phyloP scores from a whole-genome alignment of 2,113 vertebrate species.

The Pseudorhombus dupliciocellatus region DNA sequence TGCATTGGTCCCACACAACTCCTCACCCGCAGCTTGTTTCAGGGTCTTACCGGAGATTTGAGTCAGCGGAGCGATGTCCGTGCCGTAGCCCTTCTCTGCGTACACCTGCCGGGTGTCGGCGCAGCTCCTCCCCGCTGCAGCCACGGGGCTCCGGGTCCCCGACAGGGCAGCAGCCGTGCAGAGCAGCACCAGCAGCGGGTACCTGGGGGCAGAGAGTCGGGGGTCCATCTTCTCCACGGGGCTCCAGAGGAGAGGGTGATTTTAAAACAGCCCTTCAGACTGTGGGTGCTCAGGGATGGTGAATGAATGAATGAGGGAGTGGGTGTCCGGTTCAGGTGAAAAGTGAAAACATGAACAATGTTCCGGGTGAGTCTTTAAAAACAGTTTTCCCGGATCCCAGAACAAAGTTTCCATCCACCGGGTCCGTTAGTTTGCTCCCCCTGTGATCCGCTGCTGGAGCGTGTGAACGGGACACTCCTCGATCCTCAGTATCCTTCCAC shows the following conservation, averaged over 20 bases:
- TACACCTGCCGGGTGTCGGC: constrained; percentile 86
- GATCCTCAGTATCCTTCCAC: constrained; percentile 47
- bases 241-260: not conserved
- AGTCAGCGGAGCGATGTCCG: constrained; percentile 82
- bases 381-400: constrained; percentile 21
- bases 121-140: constrained; percentile 84
- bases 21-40: not conserved
- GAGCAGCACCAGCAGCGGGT: constrained; percentile 61
- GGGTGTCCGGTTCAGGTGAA: constrained; percentile 18
- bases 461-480: constrained; percentile 52
- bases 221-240: constrained; percentile 52
- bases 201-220: constrained; percentile 23
- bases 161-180: constrained; percentile 53
- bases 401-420: constrained; percentile 45
- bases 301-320: constrained; percentile 30
- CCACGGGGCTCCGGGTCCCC: constrained; percentile 62
- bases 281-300: constrained; percentile 22
- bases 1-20: too few relatives aligned
- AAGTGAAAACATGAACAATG: constrained; percentile 43
- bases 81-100: constrained; percentile 85
- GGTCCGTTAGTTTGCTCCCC: constrained; percentile 41
- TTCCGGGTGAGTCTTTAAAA: constrained; percentile 43
- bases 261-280: constrained; percentile 1
- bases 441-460: constrained; percentile 27
- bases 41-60: constrained; percentile 86